A percentile compares a stretch with the other conserved stretches of the same genome.
Conservation (phyloP, 2,797 vertebrate species). For the Oreochromis mossambicus region DNA sequence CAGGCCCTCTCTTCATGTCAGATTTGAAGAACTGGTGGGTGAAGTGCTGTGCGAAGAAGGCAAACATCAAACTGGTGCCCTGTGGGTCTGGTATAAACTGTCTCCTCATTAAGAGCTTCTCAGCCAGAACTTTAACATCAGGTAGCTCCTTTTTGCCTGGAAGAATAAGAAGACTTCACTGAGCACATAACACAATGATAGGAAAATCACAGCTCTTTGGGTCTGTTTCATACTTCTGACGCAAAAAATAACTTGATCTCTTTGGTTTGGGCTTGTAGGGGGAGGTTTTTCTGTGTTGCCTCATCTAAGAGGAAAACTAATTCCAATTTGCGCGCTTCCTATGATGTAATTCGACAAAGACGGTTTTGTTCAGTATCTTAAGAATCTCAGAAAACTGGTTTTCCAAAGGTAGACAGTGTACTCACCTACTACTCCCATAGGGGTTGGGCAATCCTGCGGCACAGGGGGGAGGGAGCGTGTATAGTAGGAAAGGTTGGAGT, state of each 20-base stretch:
- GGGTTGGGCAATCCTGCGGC: conserved; percentile 87
- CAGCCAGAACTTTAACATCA: conserved; percentile 82
- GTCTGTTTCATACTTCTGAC: not conserved
- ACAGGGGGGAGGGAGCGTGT: conserved; percentile 92
- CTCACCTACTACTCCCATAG: conserved; percentile 94
- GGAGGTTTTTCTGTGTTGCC: not conserved
- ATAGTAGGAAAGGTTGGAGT: conserved; percentile 93
- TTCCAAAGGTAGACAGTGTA: not conserved
- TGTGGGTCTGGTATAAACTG: conserved; percentile 94
- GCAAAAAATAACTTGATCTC: not conserved
- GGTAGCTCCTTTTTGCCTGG: conserved; percentile 92
- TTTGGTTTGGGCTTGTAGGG: not conserved
- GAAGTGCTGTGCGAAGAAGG: conserved; percentile 97
- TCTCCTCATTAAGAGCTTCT: conserved; percentile 87
- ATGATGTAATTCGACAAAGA: conserved; percentile 32
- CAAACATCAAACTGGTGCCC: conserved; percentile 93
- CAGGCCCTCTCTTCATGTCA: conserved; percentile 87
- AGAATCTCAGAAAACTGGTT: conserved; percentile 79
- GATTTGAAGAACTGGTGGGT: conserved; percentile 98
- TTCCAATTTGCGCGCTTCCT: not conserved
- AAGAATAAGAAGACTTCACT: not conserved
- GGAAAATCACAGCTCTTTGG: not conserved
- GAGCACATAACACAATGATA: not conserved
- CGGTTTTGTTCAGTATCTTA: conserved; percentile 19
- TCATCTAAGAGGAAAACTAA: not conserved